phyloP scores from a whole-genome alignment of 2,113 vertebrate genomes.

The Poeciliopsis turrubarensis region DNA sequence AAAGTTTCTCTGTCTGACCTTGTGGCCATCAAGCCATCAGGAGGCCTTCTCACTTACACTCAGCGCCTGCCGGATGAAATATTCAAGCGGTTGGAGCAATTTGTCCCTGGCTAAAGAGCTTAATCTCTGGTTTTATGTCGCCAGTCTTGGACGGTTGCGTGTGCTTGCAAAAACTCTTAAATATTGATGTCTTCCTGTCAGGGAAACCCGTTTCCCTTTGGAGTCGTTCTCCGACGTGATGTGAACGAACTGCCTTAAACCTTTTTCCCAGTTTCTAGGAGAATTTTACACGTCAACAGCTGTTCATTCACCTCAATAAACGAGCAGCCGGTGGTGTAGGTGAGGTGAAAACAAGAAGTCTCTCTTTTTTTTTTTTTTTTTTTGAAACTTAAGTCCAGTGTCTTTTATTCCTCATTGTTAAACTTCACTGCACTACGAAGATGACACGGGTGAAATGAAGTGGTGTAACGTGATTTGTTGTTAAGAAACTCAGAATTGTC shows the following conservation, averaged over 20 bases:
- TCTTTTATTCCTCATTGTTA: background rate
- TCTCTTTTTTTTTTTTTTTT: too few species aligned
- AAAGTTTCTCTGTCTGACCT: conserved; percentile 14
- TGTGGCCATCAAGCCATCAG: conserved; percentile 11
- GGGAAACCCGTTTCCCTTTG: conserved; percentile 4
- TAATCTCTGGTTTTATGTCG: conserved; percentile 10
- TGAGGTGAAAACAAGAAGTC: background rate
- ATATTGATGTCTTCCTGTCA: background rate
- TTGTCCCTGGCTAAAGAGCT: conserved; percentile 6
- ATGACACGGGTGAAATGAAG: background rate
- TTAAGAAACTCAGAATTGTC: background rate
- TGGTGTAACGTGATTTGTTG: background rate
- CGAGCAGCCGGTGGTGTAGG: background rate
- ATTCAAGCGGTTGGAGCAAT: conserved; percentile 20
- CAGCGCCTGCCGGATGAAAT: conserved; percentile 1
- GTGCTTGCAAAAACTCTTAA: background rate
- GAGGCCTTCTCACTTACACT: conserved; percentile 30
- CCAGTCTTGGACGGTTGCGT: background rate
- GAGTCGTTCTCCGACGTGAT: background rate
- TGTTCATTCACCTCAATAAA: background rate
- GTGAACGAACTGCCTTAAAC: conserved; percentile 34
- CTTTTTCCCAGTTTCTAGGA: background rate
- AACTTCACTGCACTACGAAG: background rate
- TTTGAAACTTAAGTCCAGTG: background rate
- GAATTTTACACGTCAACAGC: conserved; percentile 1